Percentiles rank a stretch among this genome's conserved stretches.
Evolutionary conservation across 2,888 invertebrate genomes (phyloP).

Genomic region (Apamea crenata): DNA sequence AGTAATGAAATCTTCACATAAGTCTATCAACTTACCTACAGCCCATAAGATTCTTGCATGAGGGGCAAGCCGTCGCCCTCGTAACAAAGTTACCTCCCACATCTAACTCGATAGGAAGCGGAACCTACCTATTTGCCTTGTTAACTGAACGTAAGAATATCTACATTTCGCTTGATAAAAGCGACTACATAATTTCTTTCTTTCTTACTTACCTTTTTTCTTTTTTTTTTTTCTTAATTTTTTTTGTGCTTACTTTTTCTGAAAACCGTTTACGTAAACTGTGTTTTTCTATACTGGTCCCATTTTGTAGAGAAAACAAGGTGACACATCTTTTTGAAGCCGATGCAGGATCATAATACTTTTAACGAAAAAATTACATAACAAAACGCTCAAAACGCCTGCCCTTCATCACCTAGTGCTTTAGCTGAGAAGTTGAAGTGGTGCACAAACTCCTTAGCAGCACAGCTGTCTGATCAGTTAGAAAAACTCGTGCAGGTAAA

Average conservation of each 20-base stretch:
- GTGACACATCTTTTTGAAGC: background rate
- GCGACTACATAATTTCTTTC: too few species aligned
- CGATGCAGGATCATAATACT: background rate
- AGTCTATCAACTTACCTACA: background rate
- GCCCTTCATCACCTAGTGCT: background rate
- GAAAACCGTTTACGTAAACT: background rate
- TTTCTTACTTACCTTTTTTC: too few species aligned
- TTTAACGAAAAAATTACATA: background rate
- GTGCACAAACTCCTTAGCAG: background rate
- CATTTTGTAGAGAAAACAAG: background rate
- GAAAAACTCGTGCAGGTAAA: background rate
- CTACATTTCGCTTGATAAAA: background rate
- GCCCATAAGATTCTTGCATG: background rate
- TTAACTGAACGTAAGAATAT: conserved; percentile 7
- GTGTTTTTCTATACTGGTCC: background rate
- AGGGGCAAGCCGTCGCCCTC: background rate
- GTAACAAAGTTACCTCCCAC: conserved; percentile 36
- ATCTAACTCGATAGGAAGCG: conserved; percentile 25
- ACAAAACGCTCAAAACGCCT: background rate
- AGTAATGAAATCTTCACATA: conserved; percentile 12
- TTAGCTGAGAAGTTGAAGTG: background rate
- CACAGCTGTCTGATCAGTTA: background rate
- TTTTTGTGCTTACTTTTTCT: background rate
- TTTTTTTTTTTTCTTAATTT: too few species aligned
- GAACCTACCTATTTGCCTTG: conserved; percentile 20